phyloP scores from a whole-genome alignment of 35 echinoderm and acorn worm genomes.

The Ptychodera flava region DNA sequence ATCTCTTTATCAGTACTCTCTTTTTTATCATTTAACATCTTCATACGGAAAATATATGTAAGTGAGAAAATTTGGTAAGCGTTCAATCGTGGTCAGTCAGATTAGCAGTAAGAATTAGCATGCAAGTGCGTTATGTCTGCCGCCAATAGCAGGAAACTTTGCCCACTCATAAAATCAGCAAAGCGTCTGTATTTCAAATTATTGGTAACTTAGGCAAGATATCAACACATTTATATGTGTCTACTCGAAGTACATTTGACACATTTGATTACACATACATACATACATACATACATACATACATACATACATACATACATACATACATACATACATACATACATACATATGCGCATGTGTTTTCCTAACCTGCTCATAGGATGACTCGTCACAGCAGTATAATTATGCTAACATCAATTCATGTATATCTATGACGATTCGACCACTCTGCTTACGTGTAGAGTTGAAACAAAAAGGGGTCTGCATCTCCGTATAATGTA shows the following conservation, averaged over 20 bases:
- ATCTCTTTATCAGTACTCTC: too few relatives aligned
- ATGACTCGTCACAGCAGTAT: too few relatives aligned
- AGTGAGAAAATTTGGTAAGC: background rate
- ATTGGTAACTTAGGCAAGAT: background rate
- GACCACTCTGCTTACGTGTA: too few relatives aligned
- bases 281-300: conserved; percentile 2
- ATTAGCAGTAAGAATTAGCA: background rate
- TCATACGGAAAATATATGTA: too few relatives aligned
- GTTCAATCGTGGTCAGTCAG: background rate
- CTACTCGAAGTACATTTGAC: background rate
- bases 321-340: conserved; percentile 2
- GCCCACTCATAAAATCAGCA: too few relatives aligned
- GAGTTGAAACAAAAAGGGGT: too few relatives aligned
- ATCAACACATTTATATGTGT: background rate
- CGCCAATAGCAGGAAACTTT: background rate
- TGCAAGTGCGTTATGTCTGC: background rate
- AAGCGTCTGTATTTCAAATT: background rate
- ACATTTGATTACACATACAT: background rate
- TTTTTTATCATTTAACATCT: too few relatives aligned
- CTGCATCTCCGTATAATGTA: too few relatives aligned
- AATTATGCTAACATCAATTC: too few relatives aligned
- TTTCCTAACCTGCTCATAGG: too few relatives aligned
- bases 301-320: conserved; percentile 2
- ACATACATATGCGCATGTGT: background rate
- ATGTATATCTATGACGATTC: too few relatives aligned